These are phyloP conservation scores for Trissoscelio sp. DNA, from an alignment of 2,888 invertebrate species.

Conservation along the genomic window DNA sequence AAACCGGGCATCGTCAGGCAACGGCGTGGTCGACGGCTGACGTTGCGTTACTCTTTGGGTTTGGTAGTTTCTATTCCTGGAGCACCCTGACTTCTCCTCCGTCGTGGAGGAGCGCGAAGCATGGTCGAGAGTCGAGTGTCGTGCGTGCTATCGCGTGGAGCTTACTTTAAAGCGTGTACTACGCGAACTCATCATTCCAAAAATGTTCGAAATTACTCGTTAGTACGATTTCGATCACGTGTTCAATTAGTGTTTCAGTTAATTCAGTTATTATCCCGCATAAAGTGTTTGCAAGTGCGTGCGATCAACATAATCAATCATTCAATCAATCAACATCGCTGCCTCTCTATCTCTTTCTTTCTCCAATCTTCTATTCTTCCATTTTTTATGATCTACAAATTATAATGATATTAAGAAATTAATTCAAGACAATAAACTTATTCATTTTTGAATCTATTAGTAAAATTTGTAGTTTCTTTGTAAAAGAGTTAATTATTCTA, in stretches of 20 bases:
- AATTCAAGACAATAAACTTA: too few relatives aligned
- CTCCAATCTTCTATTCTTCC: too few relatives aligned
- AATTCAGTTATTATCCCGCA: not conserved
- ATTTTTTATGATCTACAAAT: too few relatives aligned
- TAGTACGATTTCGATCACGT: not conserved
- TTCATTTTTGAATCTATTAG: too few relatives aligned
- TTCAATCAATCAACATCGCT: not conserved
- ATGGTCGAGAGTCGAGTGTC: slow-evolving; percentile 74
- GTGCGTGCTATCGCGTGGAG: slow-evolving; percentile 77
- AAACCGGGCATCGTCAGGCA: slow-evolving; percentile 67
- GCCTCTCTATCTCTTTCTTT: too few relatives aligned
- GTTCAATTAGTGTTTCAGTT: slow-evolving; percentile 1
- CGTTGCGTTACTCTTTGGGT: slow-evolving; percentile 74
- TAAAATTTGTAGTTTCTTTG: too few relatives aligned
- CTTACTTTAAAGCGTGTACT: slow-evolving; percentile 66
- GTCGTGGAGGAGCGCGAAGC: slow-evolving; percentile 77
- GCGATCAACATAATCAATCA: not conserved
- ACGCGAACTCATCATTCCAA: slow-evolving; percentile 73
- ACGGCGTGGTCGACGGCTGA: slow-evolving; percentile 69
- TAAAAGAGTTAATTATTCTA: too few relatives aligned
- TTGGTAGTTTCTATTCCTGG: slow-evolving; percentile 83
- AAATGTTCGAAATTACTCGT: slow-evolving; percentile 10
- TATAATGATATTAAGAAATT: too few relatives aligned
- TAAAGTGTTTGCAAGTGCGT: not conserved
- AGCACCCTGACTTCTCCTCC: slow-evolving; percentile 81